A percentile compares a stretch with the other conserved stretches of the same genome.
Evolutionary conservation across 1,140 invertebrate species (phyloP).

Genomic region (Mizuhopecten yessoensis): DNA sequence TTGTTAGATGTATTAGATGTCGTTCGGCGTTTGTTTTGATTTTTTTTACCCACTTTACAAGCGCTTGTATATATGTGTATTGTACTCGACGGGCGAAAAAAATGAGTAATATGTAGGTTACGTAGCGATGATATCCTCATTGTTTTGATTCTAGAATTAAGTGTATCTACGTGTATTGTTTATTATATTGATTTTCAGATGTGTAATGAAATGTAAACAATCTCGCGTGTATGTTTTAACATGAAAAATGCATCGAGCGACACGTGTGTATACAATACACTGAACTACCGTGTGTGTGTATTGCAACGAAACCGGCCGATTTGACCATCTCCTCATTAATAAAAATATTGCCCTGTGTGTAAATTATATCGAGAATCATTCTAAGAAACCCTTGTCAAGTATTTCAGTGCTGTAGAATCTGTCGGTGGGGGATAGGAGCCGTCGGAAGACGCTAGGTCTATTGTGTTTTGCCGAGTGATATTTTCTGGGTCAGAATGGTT

Average conservation of each 20-base stretch:
- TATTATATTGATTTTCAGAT: not conserved
- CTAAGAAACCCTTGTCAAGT: no score
- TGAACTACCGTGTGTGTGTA: not conserved
- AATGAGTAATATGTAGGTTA: conserved; percentile 9
- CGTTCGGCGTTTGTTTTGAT: conserved; percentile 13
- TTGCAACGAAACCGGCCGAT: not conserved
- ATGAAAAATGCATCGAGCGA: not conserved
- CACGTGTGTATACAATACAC: not conserved
- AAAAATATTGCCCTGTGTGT: no score
- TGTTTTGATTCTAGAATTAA: not conserved
- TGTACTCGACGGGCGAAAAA: conserved; percentile 3
- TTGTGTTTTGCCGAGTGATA: not conserved
- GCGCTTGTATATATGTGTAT: not conserved
- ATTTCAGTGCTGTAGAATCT: no score
- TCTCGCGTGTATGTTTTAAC: not conserved
- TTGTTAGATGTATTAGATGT: not conserved
- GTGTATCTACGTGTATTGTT: not conserved
- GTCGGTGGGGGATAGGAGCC: not conserved
- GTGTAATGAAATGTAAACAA: not conserved
- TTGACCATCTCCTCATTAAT: not conserved
- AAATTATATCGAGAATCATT: no score
- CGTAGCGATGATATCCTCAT: not conserved
- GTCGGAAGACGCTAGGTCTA: not conserved
- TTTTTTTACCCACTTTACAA: not conserved
- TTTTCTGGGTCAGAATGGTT: not conserved